These are phyloP conservation scores for Mongoloraphidia duomilia DNA, from an alignment of 2,888 invertebrate species.

Conservation along the genomic window DNA sequence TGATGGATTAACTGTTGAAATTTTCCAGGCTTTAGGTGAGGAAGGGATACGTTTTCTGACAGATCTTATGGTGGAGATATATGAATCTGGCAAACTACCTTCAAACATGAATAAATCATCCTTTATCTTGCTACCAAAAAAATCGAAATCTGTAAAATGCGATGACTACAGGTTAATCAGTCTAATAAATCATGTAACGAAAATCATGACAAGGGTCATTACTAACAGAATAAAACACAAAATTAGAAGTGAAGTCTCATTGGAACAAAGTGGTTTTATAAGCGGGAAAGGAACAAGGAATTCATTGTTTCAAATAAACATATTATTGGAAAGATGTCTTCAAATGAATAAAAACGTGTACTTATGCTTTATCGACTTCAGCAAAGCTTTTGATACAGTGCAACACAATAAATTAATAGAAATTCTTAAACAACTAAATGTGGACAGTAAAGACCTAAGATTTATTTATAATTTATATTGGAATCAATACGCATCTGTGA, in stretches of 20 bases:
- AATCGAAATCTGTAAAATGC: neutral
- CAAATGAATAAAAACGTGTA: slow-evolving; percentile 5
- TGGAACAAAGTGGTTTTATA: slow-evolving; percentile 4
- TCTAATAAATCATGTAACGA: neutral
- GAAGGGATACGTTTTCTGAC: neutral
- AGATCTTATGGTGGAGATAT: neutral
- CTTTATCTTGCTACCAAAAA: neutral
- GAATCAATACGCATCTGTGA: neutral
- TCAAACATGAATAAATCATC: neutral
- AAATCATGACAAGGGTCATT: neutral
- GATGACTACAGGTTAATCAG: neutral
- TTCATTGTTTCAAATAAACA: slow-evolving; percentile 5
- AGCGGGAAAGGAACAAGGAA: slow-evolving; percentile 7
- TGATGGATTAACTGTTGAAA: neutral
- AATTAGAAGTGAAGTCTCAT: neutral
- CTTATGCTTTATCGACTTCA: slow-evolving; percentile 6
- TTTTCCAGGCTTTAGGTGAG: neutral
- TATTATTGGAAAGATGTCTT: slow-evolving; percentile 6
- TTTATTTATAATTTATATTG: slow-evolving; percentile 8
- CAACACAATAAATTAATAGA: slow-evolving; percentile 11
- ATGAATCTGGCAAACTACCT: neutral
- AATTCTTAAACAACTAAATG: slow-evolving; percentile 9
- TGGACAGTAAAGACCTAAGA: slow-evolving; percentile 7
- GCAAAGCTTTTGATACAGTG: slow-evolving; percentile 13
- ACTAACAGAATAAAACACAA: neutral